Base-by-base conservation (phyloP, 2,888 invertebrate genomes). In the Mantis religiosa region DNA sequence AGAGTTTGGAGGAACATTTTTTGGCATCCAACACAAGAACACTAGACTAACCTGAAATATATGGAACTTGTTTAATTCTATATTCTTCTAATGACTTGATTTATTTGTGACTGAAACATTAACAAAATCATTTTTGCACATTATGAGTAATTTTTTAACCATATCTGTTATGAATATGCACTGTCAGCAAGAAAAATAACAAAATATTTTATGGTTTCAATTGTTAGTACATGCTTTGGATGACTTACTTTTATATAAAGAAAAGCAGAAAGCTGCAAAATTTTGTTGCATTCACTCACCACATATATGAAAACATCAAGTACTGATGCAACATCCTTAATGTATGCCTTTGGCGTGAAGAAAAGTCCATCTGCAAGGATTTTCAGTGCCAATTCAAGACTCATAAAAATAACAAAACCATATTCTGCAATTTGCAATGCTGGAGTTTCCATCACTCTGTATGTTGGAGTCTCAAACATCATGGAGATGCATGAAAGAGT, bases 321-420 rank as follows among this genome's bases (percentile, higher is more conserved):
- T 25, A 98, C 96, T 0, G 99, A 99, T 28, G 99, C 99, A 28
- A 99, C 98, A 93, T 99, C 99, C 94, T 99, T 98, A 83, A 99
- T 97, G 91, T 99, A 98, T 0, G 99, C 99, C 93, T 99, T 99
- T 0, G 99, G 99, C 0, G 99, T 99, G 93, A 99, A 99, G 93
- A 99, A 98, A 82, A 99, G 94, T 0, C 99, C 99, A 93, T 99
- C 98, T 0, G 99, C 99, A 88, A 99, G 94, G 90, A 99, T 98
- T 94, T 99, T 99, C 88, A 99, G 93, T 0, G 97, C 96, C 92
- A 99, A 94, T 93, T 99, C 99, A 81, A 99, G 94, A 91, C 99
- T 99, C 99, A 99, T 99, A 91, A 98, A 98, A 88, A 99, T 96
- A 0, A 99, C 99, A 93, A 99, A 99, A 30, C 98, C 97, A 92